Base-by-base conservation (phyloP, 2,888 invertebrate genomes). In the Rhaphigaster nebulosa region DNA sequence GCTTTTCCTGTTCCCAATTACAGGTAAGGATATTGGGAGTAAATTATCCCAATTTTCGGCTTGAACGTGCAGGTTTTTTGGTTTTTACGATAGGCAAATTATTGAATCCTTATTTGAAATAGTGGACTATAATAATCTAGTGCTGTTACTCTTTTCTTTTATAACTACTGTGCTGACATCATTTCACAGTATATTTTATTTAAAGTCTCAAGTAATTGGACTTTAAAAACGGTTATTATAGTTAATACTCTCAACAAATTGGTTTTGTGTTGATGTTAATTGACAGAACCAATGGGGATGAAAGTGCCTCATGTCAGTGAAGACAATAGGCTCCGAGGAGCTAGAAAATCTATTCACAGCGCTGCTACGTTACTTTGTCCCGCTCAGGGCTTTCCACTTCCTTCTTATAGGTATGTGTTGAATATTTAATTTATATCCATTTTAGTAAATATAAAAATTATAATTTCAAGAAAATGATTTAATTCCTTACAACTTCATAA, bases 271-370 rank as follows among this genome's bases (percentile, higher is more conserved):
- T 65, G n/a, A 60, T 60, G 29, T 29, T 65, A 13, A 76, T 76
- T 76, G 38, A 34, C 87, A 87, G 87, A 87, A 34, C 95, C 95
- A 10, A 94, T 96, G 92, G 95, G 95, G 92, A 94, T 94, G 29
- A 95, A 95, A 92, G 94, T 94, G 41, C 95, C 95, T 26, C 94
- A 95, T 91, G 95, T 96, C 92, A 94, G 95, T 89, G 94, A 95
- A 52, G 95, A 95, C 92, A 96, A 96, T 89, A 95, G 95, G 93
- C 94, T 93, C 93, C 91, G 92, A 23, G 92, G 87, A 90, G 87
- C 93, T 54, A 91, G 91, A 70, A 92, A 93, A 90, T 90, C 80
- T 91, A 88, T 56, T 65, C 90, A 90, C 23, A 92, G 92, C 65
- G 90, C 91, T 90, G 91, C 92, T 80, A 91, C 90, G 70, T 90